These are phyloP conservation scores for Mustelus asterias DNA, from an alignment of 2,113 vertebrate genomes.

Conservation along the genomic window DNA sequence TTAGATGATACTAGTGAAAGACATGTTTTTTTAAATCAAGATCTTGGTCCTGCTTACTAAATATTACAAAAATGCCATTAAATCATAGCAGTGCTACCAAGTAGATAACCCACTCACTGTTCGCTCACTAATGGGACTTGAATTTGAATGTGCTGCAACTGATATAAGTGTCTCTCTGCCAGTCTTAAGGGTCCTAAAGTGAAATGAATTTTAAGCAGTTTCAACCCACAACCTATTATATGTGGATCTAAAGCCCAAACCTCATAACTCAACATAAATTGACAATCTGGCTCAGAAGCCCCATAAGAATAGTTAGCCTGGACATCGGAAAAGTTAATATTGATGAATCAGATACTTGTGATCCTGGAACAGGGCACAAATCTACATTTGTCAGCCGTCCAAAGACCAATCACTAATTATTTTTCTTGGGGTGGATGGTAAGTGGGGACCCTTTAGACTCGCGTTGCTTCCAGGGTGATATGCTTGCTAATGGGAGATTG, in stretches of 20 bases:
- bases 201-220: conserved; percentile 26
- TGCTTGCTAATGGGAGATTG: background rate
- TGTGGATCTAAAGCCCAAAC: background rate
- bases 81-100: background rate
- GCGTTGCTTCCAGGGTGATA: background rate
- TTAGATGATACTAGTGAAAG: background rate
- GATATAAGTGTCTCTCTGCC: background rate
- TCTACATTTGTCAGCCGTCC: background rate
- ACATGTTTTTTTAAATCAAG: background rate
- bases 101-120: background rate
- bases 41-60: background rate
- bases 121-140: background rate
- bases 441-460: background rate
- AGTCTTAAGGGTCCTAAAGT: conserved; percentile 21
- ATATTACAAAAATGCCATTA: background rate
- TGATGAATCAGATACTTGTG: background rate
- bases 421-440: background rate
- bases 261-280: conserved; percentile 14
- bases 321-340: conserved; percentile 19
- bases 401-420: conserved; percentile 16
- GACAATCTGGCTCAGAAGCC: conserved; percentile 22
- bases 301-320: conserved; percentile 2
- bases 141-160: background rate
- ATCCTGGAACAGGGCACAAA: background rate
- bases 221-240: background rate